These are phyloP conservation scores for Pristionchus arcanus DNA, from an alignment of 2,888 invertebrate genomes.

Conservation along the genomic window DNA sequence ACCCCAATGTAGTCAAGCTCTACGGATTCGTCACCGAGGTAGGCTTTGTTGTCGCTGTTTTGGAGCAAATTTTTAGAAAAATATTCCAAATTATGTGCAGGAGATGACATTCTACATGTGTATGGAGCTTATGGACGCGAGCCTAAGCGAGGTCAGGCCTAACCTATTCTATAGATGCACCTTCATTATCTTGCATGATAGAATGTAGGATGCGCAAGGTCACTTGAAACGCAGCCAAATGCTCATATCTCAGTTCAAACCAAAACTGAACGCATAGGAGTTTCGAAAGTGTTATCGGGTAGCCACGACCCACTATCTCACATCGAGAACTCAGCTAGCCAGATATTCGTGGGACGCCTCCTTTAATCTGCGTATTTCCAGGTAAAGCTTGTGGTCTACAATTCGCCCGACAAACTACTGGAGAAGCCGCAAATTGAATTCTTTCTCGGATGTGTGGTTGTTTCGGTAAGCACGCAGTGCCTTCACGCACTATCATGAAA, in stretches of 20 bases:
- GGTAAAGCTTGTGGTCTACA: neutral
- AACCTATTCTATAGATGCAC: too few relatives aligned
- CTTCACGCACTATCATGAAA: too few relatives aligned
- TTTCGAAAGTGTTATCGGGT: too few relatives aligned
- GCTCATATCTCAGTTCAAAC: too few relatives aligned
- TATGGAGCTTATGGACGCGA: constrained; percentile 16
- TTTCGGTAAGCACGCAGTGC: neutral
- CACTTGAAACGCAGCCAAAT: too few relatives aligned
- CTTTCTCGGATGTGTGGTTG: neutral
- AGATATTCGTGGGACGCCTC: too few relatives aligned
- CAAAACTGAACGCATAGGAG: too few relatives aligned
- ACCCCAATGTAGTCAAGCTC: neutral
- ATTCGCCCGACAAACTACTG: neutral
- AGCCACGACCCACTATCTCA: too few relatives aligned
- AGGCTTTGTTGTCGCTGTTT: too few relatives aligned
- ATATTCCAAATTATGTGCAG: neutral
- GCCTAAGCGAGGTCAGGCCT: neutral
- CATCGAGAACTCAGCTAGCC: too few relatives aligned
- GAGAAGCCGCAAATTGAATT: neutral
- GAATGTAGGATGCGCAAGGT: too few relatives aligned
- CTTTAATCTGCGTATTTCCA: neutral
- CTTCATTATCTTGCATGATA: too few relatives aligned
- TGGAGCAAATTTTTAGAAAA: neutral
- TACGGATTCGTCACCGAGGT: neutral
- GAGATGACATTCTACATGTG: neutral